A percentile compares a stretch with the other conserved stretches of the same genome.
Conservation (phyloP, 2,113 vertebrate species). For the Oreotrochilus melanogaster region DNA sequence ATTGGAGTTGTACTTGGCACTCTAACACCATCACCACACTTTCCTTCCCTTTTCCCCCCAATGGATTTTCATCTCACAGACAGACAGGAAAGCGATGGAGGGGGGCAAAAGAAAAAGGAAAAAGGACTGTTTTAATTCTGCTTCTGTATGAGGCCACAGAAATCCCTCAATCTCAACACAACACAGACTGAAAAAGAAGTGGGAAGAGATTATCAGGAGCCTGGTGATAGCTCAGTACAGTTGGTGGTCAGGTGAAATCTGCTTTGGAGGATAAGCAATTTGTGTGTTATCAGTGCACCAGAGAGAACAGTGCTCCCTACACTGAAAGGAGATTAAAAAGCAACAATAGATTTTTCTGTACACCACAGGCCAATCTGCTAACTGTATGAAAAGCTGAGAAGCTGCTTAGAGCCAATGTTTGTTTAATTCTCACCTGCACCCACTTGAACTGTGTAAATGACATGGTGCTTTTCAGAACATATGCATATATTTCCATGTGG, state of each 20-base stretch:
- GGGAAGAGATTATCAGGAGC: constrained; percentile 50
- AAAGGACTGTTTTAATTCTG: neutral
- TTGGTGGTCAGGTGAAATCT: constrained; percentile 43
- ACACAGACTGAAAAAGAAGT: constrained; percentile 13
- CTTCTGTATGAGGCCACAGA: neutral
- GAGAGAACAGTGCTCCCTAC: constrained; percentile 27
- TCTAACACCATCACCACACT: neutral
- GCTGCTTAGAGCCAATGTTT: constrained; percentile 26
- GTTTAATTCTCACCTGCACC: constrained; percentile 55
- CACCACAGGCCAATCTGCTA: constrained; percentile 36
- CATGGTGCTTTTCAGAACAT: neutral
- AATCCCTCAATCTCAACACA: constrained; percentile 30
- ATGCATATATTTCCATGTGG: neutral
- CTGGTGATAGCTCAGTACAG: constrained; percentile 1
- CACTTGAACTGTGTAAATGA: constrained; percentile 49
- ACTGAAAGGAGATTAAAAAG: constrained; percentile 64
- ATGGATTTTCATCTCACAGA: neutral
- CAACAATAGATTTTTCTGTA: constrained; percentile 60
- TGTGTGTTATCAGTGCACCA: constrained; percentile 59
- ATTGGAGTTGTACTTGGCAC: neutral
- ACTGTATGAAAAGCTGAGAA: constrained; percentile 40
- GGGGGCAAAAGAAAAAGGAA: neutral
- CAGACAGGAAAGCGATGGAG: neutral
- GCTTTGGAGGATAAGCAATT: constrained; percentile 69
- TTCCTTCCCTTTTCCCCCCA: neutral